Percentiles rank a stretch among this genome's conserved stretches.
These are phyloP conservation scores for Tympanoctomys barrerae DNA, from an alignment of 2,797 vertebrate genomes.

Conservation along the genomic window DNA sequence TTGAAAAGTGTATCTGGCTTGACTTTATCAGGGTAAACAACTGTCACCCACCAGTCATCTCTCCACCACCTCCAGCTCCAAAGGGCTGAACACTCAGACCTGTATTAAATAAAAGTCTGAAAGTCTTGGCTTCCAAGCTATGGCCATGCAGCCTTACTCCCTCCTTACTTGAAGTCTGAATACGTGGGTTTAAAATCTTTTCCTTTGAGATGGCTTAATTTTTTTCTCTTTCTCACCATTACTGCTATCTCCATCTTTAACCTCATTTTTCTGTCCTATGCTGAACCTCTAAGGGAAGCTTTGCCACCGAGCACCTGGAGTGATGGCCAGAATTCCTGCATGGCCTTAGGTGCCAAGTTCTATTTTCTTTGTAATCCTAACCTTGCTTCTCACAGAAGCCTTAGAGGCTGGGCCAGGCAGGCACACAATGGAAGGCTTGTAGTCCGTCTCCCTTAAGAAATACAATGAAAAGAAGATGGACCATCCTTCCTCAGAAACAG, in stretches of 20 bases:
- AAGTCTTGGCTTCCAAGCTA: not conserved
- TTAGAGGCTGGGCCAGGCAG: not conserved
- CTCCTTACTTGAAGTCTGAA: not conserved
- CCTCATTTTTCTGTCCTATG: not conserved
- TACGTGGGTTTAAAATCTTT: not conserved
- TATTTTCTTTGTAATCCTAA: slow-evolving; percentile 39
- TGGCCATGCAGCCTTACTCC: not conserved
- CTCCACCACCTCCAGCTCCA: accelerated
- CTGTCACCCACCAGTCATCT: accelerated
- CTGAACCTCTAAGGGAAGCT: not conserved
- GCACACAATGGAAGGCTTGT: not conserved
- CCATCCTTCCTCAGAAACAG: not conserved
- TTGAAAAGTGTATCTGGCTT: not conserved
- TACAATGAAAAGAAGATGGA: not conserved
- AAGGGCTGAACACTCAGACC: no score
- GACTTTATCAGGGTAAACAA: not conserved
- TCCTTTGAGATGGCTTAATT: not conserved
- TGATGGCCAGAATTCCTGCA: not conserved
- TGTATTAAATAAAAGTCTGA: not conserved
- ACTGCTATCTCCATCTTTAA: no score
- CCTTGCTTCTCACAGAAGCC: not conserved
- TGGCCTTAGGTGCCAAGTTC: not conserved
- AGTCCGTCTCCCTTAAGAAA: not conserved
- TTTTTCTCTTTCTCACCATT: not conserved
- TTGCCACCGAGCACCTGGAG: not conserved